phyloP scores from a whole-genome alignment of 2,888 invertebrate genomes.

The Melipona bicolor region DNA sequence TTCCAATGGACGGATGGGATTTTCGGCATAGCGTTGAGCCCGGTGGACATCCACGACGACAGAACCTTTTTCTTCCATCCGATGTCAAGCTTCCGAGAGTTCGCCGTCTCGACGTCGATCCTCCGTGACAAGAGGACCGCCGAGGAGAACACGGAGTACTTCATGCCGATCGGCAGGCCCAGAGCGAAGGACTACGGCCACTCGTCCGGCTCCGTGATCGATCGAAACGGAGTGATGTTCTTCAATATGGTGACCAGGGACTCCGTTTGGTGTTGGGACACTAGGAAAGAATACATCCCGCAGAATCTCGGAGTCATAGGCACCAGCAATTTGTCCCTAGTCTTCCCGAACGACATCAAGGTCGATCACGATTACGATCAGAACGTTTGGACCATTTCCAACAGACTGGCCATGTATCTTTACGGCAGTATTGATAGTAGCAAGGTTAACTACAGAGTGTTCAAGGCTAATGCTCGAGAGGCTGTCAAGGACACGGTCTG shows the following conservation, averaged over 20 bases:
- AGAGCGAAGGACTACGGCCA: conserved; percentile 86
- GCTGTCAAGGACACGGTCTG: conserved; percentile 89
- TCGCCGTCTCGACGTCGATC: conserved; percentile 89
- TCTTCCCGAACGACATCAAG: conserved; percentile 93
- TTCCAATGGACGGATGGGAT: conserved; percentile 94
- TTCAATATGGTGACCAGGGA: conserved; percentile 92
- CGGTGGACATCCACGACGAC: conserved; percentile 85
- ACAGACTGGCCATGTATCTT: conserved; percentile 90
- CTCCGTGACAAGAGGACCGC: conserved; percentile 86
- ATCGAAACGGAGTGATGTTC: conserved; percentile 90
- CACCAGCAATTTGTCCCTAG: conserved; percentile 87
- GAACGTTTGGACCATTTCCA: conserved; percentile 91
- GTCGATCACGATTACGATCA: conserved; percentile 89
- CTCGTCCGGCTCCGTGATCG: conserved; percentile 90
- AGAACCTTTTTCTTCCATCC: conserved; percentile 91
- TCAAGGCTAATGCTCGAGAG: conserved; percentile 88
- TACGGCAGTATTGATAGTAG: conserved; percentile 87
- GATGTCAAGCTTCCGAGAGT: conserved; percentile 92
- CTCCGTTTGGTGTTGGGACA: conserved; percentile 93
- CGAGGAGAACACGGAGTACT: conserved; percentile 76
- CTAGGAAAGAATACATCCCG: conserved; percentile 88
- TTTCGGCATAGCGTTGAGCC: conserved; percentile 90
- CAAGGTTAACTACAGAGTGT: conserved; percentile 90
- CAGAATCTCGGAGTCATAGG: conserved; percentile 88
- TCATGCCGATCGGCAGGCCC: conserved; percentile 80